phyloP scores from a whole-genome alignment of 1,140 invertebrate species.

The Habropoda laboriosa region DNA sequence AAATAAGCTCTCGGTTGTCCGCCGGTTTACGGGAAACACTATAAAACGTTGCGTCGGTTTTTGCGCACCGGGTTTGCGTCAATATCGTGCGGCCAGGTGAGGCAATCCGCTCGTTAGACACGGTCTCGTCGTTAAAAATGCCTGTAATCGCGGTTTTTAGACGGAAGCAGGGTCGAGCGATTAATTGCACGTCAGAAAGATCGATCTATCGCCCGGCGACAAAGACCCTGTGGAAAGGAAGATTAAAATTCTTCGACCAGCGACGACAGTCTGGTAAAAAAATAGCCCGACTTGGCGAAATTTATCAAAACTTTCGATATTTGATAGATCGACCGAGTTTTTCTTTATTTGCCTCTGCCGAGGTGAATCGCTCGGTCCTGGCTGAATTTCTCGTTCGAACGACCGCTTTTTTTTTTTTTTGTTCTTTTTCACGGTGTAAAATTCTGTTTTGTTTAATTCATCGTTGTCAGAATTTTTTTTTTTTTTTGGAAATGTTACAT shows the following conservation, averaged over 20 bases:
- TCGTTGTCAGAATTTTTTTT: no score
- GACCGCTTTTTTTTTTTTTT: no score
- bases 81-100: background rate
- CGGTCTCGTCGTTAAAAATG: slow-evolving; percentile 20
- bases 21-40: slow-evolving; percentile 5
- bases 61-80: background rate
- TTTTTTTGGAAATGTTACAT: no score
- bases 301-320: slow-evolving; percentile 5
- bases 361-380: no score
- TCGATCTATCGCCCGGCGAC: slow-evolving; percentile 19
- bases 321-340: background rate
- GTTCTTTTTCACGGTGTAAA: no score
- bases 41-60: background rate
- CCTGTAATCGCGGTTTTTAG: background rate
- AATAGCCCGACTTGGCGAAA: background rate
- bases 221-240: background rate
- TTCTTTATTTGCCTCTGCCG: no score
- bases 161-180: background rate
- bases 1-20: background rate
- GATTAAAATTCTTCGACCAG: slow-evolving; percentile 15
- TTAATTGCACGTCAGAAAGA: slow-evolving; percentile 30
- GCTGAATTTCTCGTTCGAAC: no score
- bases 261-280: background rate
- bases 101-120: slow-evolving; percentile 24
- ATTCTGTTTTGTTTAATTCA: no score